Evolutionary conservation across 2,797 vertebrate species (phyloP).

Genomic region (Anabas testudineus): DNA sequence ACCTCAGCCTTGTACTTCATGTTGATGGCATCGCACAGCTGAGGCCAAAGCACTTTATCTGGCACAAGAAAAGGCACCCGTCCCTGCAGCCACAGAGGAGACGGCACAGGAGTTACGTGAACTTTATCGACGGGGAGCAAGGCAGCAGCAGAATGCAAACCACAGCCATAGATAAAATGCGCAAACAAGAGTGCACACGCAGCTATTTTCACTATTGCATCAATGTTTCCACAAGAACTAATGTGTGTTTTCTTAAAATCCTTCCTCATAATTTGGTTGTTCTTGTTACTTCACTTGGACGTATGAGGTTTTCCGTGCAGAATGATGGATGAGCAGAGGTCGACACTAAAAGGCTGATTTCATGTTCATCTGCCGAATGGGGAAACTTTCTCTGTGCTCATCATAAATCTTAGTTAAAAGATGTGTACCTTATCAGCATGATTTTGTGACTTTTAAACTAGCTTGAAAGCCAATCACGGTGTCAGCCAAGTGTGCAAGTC

Average conservation of each 20-base stretch:
- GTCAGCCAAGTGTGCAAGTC: background rate
- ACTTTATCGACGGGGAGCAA: background rate
- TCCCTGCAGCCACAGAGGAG: slow-evolving; percentile 81
- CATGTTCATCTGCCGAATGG: background rate
- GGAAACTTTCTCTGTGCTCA: background rate
- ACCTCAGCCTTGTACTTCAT: slow-evolving; percentile 99
- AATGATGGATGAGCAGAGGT: background rate
- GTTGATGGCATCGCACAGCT: slow-evolving; percentile 96
- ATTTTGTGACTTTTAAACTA: background rate
- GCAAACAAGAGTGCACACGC: background rate
- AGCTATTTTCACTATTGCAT: background rate
- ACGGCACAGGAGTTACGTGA: slow-evolving; percentile 2
- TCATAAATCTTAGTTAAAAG: background rate
- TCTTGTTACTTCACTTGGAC: background rate
- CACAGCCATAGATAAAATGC: background rate
- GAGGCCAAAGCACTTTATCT: slow-evolving; percentile 96
- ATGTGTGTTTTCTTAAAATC: background rate
- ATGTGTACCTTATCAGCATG: background rate
- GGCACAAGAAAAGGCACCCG: slow-evolving; percentile 95
- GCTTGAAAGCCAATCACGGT: background rate
- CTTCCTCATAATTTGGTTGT: background rate
- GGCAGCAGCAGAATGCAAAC: background rate
- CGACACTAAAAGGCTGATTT: background rate
- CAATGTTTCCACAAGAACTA: background rate
- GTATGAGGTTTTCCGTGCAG: too few species aligned